A percentile compares a stretch with the other conserved stretches of the same genome.
Conservation (phyloP, 2,888 invertebrate genomes). For the Morpho deidamia region DNA sequence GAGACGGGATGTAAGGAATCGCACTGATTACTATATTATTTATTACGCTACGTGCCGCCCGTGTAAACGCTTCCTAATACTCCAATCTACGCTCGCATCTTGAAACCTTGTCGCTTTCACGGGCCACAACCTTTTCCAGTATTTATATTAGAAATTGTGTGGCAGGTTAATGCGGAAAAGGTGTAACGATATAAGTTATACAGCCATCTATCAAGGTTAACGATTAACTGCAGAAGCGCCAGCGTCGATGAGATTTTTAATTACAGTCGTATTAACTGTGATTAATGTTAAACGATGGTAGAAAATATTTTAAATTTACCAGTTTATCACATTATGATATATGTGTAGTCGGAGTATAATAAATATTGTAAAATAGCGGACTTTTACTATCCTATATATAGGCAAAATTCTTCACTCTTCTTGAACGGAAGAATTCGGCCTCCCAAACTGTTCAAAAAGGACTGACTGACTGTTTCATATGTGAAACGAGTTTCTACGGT, state of each 20-base stretch:
- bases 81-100: slow-evolving; percentile 52
- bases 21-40: slow-evolving; percentile 78
- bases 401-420: too few species aligned
- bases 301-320: background rate
- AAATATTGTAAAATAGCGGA: too few species aligned
- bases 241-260: slow-evolving; percentile 67
- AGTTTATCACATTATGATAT: background rate
- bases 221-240: slow-evolving; percentile 61
- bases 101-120: slow-evolving; percentile 49
- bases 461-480: too few species aligned
- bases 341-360: background rate
- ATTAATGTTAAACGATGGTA: slow-evolving; percentile 2
- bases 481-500: too few species aligned
- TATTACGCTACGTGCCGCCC: slow-evolving; percentile 75
- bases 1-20: slow-evolving; percentile 76
- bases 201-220: slow-evolving; percentile 65
- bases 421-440: too few species aligned
- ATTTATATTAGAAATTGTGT: slow-evolving; percentile 5
- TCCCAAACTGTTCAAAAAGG: too few species aligned
- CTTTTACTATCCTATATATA: too few species aligned
- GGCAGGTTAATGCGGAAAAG: slow-evolving; percentile 39
- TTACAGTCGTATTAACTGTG: slow-evolving; percentile 52
- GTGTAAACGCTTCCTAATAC: slow-evolving; percentile 77
- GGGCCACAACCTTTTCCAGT: background rate
- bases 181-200: slow-evolving; percentile 41